These are phyloP conservation scores for Cinclus cinclus DNA, from an alignment of 2,113 vertebrate genomes.

Conservation along the genomic window DNA sequence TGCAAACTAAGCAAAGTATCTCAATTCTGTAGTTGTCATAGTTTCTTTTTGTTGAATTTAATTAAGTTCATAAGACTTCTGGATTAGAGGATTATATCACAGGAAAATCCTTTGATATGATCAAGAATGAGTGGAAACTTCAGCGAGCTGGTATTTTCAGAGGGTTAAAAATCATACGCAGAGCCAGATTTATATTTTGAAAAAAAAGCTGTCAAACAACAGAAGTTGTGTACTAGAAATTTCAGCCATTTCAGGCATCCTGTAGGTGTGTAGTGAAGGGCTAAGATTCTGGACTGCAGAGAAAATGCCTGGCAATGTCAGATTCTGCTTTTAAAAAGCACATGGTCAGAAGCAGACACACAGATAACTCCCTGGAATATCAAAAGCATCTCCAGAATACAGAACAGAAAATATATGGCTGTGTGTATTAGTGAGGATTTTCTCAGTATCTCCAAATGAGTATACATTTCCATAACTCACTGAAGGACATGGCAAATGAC, in stretches of 20 bases:
- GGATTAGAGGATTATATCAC: conserved; percentile 16
- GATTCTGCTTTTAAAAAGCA: neutral
- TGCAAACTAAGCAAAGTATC: conserved; percentile 5
- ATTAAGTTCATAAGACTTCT: conserved; percentile 25
- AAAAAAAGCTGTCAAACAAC: neutral
- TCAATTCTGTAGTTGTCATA: neutral
- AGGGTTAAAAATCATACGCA: neutral
- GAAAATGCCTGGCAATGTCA: neutral
- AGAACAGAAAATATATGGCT: neutral
- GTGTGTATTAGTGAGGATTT: neutral
- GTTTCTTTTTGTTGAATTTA: conserved; percentile 22
- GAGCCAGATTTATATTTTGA: neutral
- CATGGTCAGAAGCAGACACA: neutral
- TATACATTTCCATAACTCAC: neutral
- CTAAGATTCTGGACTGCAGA: neutral
- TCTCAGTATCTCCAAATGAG: neutral
- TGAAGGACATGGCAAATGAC: neutral
- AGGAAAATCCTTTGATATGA: conserved; percentile 25
- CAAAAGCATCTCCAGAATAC: neutral
- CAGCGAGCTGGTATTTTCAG: neutral
- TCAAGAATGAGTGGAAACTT: neutral
- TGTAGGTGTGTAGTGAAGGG: neutral
- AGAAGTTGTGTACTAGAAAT: neutral
- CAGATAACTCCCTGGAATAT: neutral
- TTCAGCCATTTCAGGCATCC: neutral